These are phyloP conservation scores for Cerastoderma edule DNA, from an alignment of 2,888 invertebrate species.

Conservation along the genomic window DNA sequence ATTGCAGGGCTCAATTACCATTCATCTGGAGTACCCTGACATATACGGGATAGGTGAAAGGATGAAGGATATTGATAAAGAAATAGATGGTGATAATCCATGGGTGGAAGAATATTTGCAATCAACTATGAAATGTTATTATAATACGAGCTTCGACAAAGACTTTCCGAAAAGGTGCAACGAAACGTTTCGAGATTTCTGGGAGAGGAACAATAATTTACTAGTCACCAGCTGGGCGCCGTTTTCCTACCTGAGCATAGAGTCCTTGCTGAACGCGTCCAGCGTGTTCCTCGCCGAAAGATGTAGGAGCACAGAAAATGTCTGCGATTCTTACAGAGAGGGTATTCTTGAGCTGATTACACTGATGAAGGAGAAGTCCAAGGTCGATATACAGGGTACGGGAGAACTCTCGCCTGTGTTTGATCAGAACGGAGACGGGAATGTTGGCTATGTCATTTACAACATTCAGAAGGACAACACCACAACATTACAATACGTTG, in stretches of 20 bases:
- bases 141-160: conserved; percentile 6
- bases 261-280: neutral
- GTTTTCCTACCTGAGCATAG: neutral
- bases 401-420: neutral
- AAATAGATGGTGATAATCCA: neutral
- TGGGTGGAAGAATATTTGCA: neutral
- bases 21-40: neutral
- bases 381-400: neutral
- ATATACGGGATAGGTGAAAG: neutral
- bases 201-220: neutral
- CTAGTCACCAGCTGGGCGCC: neutral
- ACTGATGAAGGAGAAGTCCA: neutral
- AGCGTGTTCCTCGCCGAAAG: neutral
- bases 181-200: neutral
- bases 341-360: neutral
- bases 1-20: conserved; percentile 3
- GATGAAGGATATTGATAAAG: conserved; percentile 1
- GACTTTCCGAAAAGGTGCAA: neutral
- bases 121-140: conserved; percentile 1
- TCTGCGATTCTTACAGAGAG: conserved; percentile 3
- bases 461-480: neutral
- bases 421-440: neutral
- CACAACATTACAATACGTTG: too few species aligned
- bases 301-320: neutral
- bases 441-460: conserved; percentile 17